A percentile compares a stretch with the other conserved stretches of the same genome.
Evolutionary conservation across 1,140 invertebrate genomes (phyloP).

Genomic region (Pseudobourletiella spinata): DNA sequence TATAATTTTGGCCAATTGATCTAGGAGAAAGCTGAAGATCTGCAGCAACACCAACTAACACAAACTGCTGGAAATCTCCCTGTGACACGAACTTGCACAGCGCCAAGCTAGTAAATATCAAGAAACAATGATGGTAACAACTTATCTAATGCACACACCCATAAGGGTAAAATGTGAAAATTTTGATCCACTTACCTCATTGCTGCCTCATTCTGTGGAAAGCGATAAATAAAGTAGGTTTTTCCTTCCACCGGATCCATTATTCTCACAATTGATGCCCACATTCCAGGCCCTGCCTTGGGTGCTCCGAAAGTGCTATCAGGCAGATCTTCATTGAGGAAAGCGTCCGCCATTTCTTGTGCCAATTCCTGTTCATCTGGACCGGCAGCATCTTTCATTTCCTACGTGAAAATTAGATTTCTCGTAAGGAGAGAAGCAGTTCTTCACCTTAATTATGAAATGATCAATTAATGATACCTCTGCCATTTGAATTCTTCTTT

Average conservation of each 20-base stretch:
- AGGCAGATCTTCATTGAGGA: conserved; percentile 87
- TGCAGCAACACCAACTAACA: conserved; percentile 81
- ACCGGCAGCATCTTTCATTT: conserved; percentile 94
- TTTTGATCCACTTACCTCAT: conserved; percentile 55
- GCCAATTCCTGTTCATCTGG: conserved; percentile 91
- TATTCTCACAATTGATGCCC: conserved; percentile 90
- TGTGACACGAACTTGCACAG: conserved; percentile 61
- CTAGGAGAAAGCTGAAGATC: conserved; percentile 83
- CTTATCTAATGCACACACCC: neutral
- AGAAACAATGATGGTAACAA: neutral
- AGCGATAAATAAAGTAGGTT: conserved; percentile 65
- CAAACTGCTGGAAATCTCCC: conserved; percentile 60
- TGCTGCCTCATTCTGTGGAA: conserved; percentile 96
- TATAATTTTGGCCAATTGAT: conserved; percentile 63
- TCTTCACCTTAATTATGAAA: too few relatives aligned
- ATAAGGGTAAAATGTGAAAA: too few relatives aligned
- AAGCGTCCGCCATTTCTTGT: conserved; percentile 92
- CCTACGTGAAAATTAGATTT: too few relatives aligned
- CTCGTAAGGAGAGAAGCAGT: too few relatives aligned
- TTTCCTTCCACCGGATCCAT: conserved; percentile 80
- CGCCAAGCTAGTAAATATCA: conserved; percentile 48
- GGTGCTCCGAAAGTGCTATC: conserved; percentile 90
- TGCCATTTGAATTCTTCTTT: conserved; percentile 69
- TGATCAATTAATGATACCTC: conserved; percentile 44
- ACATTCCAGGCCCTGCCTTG: conserved; percentile 90